phyloP scores from a whole-genome alignment of 2,113 vertebrate genomes.

The Orycteropus afer region DNA sequence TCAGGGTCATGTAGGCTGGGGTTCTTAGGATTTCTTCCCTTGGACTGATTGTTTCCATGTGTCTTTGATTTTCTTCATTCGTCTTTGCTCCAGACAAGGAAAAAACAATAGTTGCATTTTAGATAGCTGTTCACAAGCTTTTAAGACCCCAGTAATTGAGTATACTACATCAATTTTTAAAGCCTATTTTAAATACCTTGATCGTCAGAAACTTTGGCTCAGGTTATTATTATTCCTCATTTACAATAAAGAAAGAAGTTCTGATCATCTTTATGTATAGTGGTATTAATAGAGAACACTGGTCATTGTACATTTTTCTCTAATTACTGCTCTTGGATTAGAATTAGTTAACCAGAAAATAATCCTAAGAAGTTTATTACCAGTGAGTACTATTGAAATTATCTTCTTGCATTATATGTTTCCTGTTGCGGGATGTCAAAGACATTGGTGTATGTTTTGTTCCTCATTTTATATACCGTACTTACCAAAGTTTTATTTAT shows the following conservation, averaged over 20 bases:
- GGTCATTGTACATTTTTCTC: not conserved
- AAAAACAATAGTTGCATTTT: too few species aligned
- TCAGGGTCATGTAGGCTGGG: too few species aligned
- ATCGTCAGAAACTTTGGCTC: slow-evolving; percentile 10
- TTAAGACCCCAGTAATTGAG: too few species aligned
- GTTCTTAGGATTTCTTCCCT: too few species aligned
- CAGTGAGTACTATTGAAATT: not conserved
- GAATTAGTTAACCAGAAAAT: slow-evolving; percentile 29
- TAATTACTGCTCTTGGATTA: slow-evolving; percentile 18
- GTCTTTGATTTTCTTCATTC: too few species aligned
- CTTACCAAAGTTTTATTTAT: not conserved
- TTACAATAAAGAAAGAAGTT: not conserved
- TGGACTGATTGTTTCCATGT: too few species aligned
- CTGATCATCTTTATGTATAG: not conserved
- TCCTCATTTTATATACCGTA: not conserved
- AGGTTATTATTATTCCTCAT: not conserved
- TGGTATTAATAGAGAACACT: not conserved
- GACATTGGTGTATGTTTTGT: not conserved
- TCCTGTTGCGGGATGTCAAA: not conserved
- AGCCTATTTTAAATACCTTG: slow-evolving; percentile 42
- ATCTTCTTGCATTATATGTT: not conserved
- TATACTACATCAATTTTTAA: not conserved
- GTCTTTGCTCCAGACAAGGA: too few species aligned
- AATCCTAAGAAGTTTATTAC: slow-evolving; percentile 2
- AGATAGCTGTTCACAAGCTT: too few species aligned